These are phyloP conservation scores for Tetragonula clypearis DNA, from an alignment of 1,140 invertebrate species.

Conservation along the genomic window DNA sequence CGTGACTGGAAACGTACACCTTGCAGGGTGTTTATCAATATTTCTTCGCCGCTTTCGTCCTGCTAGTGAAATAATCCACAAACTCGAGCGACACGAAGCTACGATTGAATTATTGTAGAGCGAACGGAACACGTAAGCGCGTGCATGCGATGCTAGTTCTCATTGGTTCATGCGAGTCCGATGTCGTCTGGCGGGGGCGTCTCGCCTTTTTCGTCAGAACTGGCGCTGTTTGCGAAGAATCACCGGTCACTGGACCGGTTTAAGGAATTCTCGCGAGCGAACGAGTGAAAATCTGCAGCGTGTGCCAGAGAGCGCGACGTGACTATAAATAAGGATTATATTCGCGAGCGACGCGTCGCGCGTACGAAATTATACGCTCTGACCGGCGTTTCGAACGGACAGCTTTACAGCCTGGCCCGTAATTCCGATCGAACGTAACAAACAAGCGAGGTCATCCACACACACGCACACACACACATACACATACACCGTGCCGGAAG, in stretches of 20 bases:
- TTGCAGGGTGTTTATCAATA: not conserved
- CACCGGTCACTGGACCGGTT: constrained; percentile 45
- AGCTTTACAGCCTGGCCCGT: constrained; percentile 22
- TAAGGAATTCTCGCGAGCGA: constrained; percentile 16
- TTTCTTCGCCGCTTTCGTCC: not conserved
- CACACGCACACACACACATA: not conserved
- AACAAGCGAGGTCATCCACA: not conserved
- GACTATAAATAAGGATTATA: constrained; percentile 53
- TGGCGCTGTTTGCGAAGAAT: constrained; percentile 37
- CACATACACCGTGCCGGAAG: not conserved
- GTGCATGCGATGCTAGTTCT: not conserved
- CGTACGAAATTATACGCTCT: constrained; percentile 31
- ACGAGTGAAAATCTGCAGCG: constrained; percentile 36
- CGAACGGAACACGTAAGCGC: constrained; percentile 7
- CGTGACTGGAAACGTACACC: not conserved
- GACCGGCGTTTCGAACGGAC: not conserved
- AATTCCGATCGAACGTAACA: constrained; percentile 18
- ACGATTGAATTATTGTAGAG: not conserved
- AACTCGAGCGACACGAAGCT: not conserved
- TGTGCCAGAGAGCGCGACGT: constrained; percentile 7
- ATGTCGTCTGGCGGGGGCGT: not conserved
- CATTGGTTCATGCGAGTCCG: constrained; percentile 30
- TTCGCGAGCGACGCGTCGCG: constrained; percentile 1
- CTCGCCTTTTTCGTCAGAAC: constrained; percentile 28
- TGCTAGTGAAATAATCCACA: not conserved